A percentile compares a stretch with the other conserved stretches of the same genome.
phyloP scores from a whole-genome alignment of 2,888 invertebrate species.

The Trachelus tabidus region DNA sequence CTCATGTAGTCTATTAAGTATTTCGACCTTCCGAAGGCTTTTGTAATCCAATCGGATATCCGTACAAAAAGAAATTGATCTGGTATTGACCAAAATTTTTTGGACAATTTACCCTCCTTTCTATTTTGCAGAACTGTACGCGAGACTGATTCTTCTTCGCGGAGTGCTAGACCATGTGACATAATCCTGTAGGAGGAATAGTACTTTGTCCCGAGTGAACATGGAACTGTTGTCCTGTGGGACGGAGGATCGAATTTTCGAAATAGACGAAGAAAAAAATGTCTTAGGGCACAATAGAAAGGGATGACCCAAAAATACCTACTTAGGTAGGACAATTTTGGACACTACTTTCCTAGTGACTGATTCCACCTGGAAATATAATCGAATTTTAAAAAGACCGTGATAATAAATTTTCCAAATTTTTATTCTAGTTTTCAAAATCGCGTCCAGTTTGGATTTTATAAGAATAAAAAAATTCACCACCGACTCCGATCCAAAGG shows the following conservation, averaged over 20 bases:
- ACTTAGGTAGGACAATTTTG: neutral
- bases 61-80: conserved; percentile 26
- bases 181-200: conserved; percentile 54
- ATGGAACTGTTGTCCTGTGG: conserved; percentile 10
- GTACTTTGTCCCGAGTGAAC: conserved; percentile 29
- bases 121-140: conserved; percentile 39
- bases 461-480: neutral
- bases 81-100: conserved; percentile 46
- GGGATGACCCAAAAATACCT: conserved; percentile 38
- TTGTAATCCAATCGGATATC: conserved; percentile 39
- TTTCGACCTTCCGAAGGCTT: neutral
- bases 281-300: neutral
- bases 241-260: neutral
- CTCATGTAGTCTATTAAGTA: neutral
- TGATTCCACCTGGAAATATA: neutral
- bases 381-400: neutral
- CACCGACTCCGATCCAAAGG: neutral
- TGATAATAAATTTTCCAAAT: neutral
- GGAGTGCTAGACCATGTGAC: conserved; percentile 58
- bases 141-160: conserved; percentile 35
- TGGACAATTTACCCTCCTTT: conserved; percentile 62
- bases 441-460: neutral
- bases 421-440: neutral
- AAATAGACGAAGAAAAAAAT: neutral
- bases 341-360: neutral